Percentiles rank a stretch among this genome's conserved stretches.
phyloP scores from a whole-genome alignment of 2,888 invertebrate genomes.

The Alviniconcha strummeri region DNA sequence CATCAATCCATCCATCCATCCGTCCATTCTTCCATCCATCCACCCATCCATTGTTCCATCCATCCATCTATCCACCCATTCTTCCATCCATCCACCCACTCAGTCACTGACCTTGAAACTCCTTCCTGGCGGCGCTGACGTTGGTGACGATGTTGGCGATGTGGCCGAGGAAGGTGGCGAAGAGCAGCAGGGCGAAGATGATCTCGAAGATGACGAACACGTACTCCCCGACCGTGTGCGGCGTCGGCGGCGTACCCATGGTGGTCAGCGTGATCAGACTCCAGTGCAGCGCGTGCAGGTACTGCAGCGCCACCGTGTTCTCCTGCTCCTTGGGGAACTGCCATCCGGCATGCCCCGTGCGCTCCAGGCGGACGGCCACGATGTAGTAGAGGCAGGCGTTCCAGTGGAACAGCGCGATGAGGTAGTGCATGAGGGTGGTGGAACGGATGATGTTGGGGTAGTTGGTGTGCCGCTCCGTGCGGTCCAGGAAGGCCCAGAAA shows the following conservation, averaged over 20 bases:
- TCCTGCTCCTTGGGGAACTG: constrained; percentile 60
- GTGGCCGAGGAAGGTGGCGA: constrained; percentile 96
- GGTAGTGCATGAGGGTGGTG: constrained; percentile 82
- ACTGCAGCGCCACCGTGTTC: constrained; percentile 81
- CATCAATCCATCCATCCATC: not conserved
- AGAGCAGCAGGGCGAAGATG: constrained; percentile 93
- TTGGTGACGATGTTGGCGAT: constrained; percentile 99
- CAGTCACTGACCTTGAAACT: constrained; percentile 91
- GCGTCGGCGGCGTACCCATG: constrained; percentile 93
- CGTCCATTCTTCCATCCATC: constrained; percentile 7
- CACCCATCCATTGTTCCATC: not conserved
- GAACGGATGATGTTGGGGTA: constrained; percentile 92
- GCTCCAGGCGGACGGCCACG: constrained; percentile 77
- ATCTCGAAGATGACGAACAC: constrained; percentile 95
- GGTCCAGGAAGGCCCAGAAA: constrained; percentile 98
- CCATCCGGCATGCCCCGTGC: constrained; percentile 54
- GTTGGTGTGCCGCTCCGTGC: constrained; percentile 98
- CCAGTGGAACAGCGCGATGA: constrained; percentile 99
- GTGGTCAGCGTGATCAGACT: constrained; percentile 96
- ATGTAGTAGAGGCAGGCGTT: constrained; percentile 99
- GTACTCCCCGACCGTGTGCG: constrained; percentile 94
- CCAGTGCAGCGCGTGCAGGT: constrained; percentile 98
- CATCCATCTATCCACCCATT: not conserved
- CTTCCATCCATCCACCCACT: too few species aligned
- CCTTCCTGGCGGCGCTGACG: constrained; percentile 96